Evolutionary conservation across 2,888 invertebrate genomes (phyloP).

Genomic region (Caenorhabditis japonica): DNA sequence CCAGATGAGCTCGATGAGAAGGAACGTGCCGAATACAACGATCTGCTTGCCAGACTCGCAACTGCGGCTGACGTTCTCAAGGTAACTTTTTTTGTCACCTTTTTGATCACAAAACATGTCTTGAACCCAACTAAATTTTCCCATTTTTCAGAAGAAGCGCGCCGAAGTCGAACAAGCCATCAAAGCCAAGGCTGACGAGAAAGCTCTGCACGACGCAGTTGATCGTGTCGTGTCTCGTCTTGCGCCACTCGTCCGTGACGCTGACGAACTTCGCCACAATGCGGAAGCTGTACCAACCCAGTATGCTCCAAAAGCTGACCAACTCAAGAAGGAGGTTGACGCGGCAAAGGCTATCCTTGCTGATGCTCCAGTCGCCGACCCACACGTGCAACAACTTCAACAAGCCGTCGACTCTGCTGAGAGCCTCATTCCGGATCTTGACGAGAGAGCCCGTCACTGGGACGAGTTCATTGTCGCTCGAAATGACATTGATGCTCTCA

Average conservation of each 20-base stretch:
- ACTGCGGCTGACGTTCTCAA: slow-evolving; percentile 57
- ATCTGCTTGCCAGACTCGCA: slow-evolving; percentile 54
- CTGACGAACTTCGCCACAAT: slow-evolving; percentile 51
- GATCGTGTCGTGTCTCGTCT: too few species aligned
- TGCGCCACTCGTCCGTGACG: slow-evolving; percentile 19
- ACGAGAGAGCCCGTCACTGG: slow-evolving; percentile 55
- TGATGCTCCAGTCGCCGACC: slow-evolving; percentile 41
- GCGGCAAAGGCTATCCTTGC: slow-evolving; percentile 42
- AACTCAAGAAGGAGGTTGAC: slow-evolving; percentile 51
- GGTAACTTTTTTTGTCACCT: slow-evolving; percentile 22
- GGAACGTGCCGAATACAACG: slow-evolving; percentile 49
- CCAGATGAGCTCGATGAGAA: slow-evolving; percentile 55
- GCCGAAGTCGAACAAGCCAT: too few species aligned
- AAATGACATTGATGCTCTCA: slow-evolving; percentile 54
- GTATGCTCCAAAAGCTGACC: slow-evolving; percentile 57
- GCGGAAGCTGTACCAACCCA: slow-evolving; percentile 59
- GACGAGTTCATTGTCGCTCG: slow-evolving; percentile 63
- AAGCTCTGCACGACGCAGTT: too few species aligned
- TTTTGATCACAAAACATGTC: too few species aligned
- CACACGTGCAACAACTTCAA: slow-evolving; percentile 42
- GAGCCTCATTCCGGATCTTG: slow-evolving; percentile 34
- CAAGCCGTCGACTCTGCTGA: slow-evolving; percentile 38
- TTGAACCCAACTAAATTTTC: too few species aligned
- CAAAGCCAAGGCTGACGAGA: too few species aligned
- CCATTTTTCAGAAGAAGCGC: too few species aligned